A percentile compares a stretch with the other conserved stretches of the same genome.
Conservation (phyloP, 2,888 invertebrate genomes). For the Heterodera filipjevi region DNA sequence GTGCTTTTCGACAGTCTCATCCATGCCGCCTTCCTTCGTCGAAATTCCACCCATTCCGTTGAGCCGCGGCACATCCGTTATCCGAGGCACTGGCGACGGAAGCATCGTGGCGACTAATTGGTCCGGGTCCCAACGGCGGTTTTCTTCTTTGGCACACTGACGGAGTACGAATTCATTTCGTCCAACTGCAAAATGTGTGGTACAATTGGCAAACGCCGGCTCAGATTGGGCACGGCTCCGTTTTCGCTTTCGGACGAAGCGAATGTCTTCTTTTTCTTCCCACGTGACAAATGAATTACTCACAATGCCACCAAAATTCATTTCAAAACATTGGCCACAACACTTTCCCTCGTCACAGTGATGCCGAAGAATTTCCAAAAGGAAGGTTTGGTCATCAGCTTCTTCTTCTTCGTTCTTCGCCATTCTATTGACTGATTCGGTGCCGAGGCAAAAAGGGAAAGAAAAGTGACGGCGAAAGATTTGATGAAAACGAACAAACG, state of each 20-base stretch:
- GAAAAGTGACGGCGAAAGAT: neutral
- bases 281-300: neutral
- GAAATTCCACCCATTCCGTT: constrained; percentile 7
- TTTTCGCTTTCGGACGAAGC: neutral
- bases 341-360: neutral
- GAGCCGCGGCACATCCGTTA: constrained; percentile 33
- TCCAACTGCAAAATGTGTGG: constrained; percentile 14
- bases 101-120: constrained; percentile 12
- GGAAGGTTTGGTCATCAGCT: neutral
- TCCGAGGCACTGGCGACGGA: constrained; percentile 22
- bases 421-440: too few species aligned
- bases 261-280: neutral
- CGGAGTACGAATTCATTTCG: constrained; percentile 21
- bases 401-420: neutral
- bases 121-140: neutral
- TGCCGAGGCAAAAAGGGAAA: too few species aligned
- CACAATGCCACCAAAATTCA: neutral
- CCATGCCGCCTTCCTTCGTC: neutral
- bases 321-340: neutral
- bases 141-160: constrained; percentile 18
- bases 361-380: neutral
- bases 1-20: neutral
- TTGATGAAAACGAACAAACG: neutral
- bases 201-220: neutral
- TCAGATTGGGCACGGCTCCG: neutral